Evolutionary conservation across 2,797 vertebrate genomes (phyloP).

Genomic region (Mionectes olivaceus): DNA sequence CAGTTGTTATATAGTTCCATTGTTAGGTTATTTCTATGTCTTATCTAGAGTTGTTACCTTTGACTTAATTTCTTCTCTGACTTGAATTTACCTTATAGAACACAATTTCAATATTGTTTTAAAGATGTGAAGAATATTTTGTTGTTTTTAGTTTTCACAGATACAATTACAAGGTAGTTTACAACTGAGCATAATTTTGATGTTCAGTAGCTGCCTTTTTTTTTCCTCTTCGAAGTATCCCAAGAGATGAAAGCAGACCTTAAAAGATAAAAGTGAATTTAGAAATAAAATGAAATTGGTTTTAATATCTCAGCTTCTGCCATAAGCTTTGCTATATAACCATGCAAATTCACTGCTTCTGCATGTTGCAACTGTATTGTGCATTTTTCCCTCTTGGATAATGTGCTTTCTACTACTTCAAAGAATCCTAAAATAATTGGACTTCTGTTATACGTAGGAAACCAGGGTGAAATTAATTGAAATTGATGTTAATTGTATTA

Average conservation of each 20-base stretch:
- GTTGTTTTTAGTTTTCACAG: background rate
- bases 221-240: background rate
- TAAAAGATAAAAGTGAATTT: conserved; percentile 37
- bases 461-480: conserved; percentile 58
- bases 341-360: background rate
- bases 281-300: background rate
- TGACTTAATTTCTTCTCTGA: background rate
- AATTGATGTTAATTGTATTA: conserved; percentile 55
- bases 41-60: background rate
- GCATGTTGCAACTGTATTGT: background rate
- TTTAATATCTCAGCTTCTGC: conserved; percentile 21
- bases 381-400: conserved; percentile 18
- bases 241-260: background rate
- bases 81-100: background rate
- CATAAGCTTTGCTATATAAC: conserved; percentile 2
- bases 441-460: conserved; percentile 17
- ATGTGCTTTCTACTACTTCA: conserved; percentile 40
- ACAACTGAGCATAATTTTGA: background rate
- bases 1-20: background rate
- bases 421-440: conserved; percentile 58
- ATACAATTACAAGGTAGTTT: background rate
- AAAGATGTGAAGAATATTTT: background rate
- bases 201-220: background rate
- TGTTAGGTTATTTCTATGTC: background rate
- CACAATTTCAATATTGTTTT: background rate